Conservation (phyloP, 2,113 vertebrate genomes). For the Ceyx cyanopectus region DNA sequence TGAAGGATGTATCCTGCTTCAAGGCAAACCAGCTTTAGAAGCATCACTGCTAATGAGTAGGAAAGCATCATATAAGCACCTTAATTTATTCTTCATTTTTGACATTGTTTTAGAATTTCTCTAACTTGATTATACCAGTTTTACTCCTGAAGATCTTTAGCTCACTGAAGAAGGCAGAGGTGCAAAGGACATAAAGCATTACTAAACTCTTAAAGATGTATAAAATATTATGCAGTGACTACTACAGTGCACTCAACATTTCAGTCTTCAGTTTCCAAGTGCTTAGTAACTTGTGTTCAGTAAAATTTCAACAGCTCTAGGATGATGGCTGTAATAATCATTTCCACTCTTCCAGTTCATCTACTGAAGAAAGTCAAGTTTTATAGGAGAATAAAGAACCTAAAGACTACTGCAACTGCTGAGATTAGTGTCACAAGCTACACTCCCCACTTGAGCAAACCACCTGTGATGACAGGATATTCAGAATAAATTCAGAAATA, state of each 20-base stretch:
- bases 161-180: background rate
- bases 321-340: background rate
- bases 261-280: background rate
- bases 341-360: background rate
- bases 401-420: background rate
- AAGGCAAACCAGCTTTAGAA: background rate
- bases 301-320: background rate
- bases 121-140: background rate
- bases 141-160: background rate
- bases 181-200: background rate
- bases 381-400: background rate
- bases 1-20: background rate
- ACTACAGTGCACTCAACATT: background rate
- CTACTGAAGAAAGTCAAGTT: background rate
- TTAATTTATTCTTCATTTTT: background rate
- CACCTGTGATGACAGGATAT: background rate
- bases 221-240: background rate
- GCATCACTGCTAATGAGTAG: background rate
- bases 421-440: background rate
- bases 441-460: background rate
- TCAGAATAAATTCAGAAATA: background rate
- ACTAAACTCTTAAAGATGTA: background rate
- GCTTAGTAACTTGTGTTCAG: background rate
- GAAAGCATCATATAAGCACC: background rate
- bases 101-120: background rate